These are phyloP conservation scores for Grapholita molesta DNA, from an alignment of 1,140 invertebrate species.

Conservation along the genomic window DNA sequence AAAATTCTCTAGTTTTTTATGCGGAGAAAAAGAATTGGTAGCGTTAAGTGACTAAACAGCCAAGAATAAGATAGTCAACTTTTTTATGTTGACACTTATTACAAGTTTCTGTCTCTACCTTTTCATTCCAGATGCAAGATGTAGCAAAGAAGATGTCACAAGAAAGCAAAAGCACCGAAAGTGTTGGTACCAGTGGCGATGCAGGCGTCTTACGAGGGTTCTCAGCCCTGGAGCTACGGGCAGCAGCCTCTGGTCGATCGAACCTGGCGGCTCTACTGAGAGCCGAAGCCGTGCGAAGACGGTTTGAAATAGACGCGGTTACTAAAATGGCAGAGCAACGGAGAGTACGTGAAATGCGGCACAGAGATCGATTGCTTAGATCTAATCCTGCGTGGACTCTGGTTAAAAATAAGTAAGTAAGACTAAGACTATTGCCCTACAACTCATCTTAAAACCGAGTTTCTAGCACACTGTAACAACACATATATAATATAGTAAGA, in stretches of 20 bases:
- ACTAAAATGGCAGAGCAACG: constrained; percentile 79
- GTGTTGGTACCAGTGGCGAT: constrained; percentile 30
- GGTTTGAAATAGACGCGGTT: constrained; percentile 81
- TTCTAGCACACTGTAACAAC: too few species aligned
- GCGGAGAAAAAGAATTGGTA: too few species aligned
- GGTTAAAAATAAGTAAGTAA: constrained; percentile 78
- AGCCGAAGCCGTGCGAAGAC: constrained; percentile 83
- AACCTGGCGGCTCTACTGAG: constrained; percentile 85
- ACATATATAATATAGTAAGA: too few species aligned
- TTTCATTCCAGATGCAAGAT: constrained; percentile 57
- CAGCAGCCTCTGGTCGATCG: constrained; percentile 78
- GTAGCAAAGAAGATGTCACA: constrained; percentile 64
- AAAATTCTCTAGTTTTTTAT: too few species aligned
- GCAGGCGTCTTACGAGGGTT: constrained; percentile 42
- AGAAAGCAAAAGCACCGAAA: constrained; percentile 53
- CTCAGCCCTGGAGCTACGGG: constrained; percentile 57
- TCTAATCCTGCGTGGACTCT: constrained; percentile 84
- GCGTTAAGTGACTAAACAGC: too few species aligned
- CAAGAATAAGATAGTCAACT: too few species aligned
- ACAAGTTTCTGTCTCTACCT: not conserved
- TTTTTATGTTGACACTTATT: too few species aligned
- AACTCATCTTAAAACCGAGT: too few species aligned
- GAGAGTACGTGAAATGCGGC: constrained; percentile 76
- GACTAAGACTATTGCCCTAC: too few species aligned
- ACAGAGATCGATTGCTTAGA: constrained; percentile 80